A percentile compares a stretch with the other conserved stretches of the same genome.
phyloP scores from a whole-genome alignment of 2,113 vertebrate species.

The Thomomys bottae region DNA sequence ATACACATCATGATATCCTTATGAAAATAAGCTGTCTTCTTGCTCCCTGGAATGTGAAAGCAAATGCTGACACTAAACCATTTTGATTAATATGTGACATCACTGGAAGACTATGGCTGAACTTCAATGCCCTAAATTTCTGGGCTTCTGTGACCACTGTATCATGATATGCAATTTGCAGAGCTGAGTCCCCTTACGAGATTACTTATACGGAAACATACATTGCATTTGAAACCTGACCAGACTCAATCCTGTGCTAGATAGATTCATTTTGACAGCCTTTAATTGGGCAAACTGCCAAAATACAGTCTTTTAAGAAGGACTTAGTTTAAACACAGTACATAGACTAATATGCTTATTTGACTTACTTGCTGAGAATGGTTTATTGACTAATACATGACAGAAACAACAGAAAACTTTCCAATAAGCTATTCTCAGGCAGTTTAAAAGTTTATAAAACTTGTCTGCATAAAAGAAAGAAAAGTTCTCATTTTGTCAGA shows the following conservation, averaged over 20 bases:
- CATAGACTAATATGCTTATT: constrained; percentile 47
- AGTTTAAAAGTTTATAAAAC: constrained; percentile 45
- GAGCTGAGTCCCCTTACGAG: constrained; percentile 18
- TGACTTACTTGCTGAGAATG: constrained; percentile 42
- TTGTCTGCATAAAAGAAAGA: background rate
- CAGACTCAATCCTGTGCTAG: constrained; percentile 31
- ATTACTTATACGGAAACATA: constrained; percentile 19
- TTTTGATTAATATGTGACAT: constrained; percentile 71
- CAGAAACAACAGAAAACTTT: background rate
- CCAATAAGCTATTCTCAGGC: constrained; percentile 2
- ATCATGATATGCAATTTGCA: background rate
- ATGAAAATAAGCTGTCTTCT: constrained; percentile 74
- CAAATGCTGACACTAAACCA: constrained; percentile 67
- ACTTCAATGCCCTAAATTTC: constrained; percentile 18
- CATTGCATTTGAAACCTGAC: constrained; percentile 52
- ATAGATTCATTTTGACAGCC: constrained; percentile 55
- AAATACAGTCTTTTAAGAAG: constrained; percentile 28
- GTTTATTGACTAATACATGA: constrained; percentile 55
- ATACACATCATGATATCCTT: constrained; percentile 71
- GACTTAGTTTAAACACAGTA: background rate
- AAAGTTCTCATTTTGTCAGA: background rate
- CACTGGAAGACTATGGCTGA: background rate
- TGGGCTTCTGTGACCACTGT: constrained; percentile 58
- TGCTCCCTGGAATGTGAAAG: constrained; percentile 62
- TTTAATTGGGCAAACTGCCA: constrained; percentile 55